Percentiles rank a stretch among this genome's conserved stretches.
phyloP scores from a whole-genome alignment of 2,888 invertebrate genomes.

The Rhagophthalmus giganteus region DNA sequence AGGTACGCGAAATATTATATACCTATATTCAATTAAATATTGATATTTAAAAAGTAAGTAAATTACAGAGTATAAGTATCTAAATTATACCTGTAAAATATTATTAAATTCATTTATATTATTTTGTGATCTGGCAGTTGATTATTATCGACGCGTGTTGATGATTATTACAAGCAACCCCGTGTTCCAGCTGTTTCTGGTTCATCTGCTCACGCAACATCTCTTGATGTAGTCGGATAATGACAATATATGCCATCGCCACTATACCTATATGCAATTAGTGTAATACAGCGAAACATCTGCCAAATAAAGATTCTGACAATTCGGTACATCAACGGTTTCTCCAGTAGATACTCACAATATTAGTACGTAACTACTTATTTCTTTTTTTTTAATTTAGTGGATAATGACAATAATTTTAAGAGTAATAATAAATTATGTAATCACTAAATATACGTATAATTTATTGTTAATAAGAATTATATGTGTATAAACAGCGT shows the following conservation, averaged over 20 bases:
- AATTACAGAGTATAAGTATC: background rate
- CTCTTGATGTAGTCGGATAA: constrained; percentile 32
- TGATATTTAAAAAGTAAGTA: background rate
- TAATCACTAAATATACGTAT: no score
- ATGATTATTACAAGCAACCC: constrained; percentile 35
- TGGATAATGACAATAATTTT: no score
- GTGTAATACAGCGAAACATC: constrained; percentile 24
- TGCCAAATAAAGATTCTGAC: constrained; percentile 14
- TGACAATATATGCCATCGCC: constrained; percentile 28
- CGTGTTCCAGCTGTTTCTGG: constrained; percentile 38
- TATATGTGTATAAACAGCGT: no score
- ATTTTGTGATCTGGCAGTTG: constrained; percentile 17
- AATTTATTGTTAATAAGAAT: no score
- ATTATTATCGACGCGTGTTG: constrained; percentile 23
- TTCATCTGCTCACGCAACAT: constrained; percentile 42
- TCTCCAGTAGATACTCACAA: no score
- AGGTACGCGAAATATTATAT: background rate
- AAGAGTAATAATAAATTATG: no score
- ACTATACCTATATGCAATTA: constrained; percentile 26
- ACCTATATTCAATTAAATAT: background rate
- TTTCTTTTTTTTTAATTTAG: no score
- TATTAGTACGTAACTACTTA: no score
- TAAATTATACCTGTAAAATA: background rate
- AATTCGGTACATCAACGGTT: background rate
- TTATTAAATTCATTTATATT: constrained; percentile 7